Base-by-base conservation (phyloP, 2,888 invertebrate species). In the Sepioteuthis lessoniana region DNA sequence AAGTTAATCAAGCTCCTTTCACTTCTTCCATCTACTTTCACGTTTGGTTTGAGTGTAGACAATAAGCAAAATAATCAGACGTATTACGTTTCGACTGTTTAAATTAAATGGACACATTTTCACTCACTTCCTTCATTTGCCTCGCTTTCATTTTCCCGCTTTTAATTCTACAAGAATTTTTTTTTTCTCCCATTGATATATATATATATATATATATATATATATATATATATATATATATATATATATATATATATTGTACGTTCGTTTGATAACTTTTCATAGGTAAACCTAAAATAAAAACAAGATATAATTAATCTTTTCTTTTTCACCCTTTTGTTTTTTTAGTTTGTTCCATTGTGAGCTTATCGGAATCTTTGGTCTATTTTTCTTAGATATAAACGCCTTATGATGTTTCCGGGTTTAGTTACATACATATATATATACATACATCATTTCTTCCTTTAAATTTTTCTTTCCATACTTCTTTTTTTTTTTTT, bases 1-100 rank as follows among this genome's bases (percentile, higher is more conserved):
- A 76, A 76, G 76, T n/a, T n/a, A 76, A 76, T 76, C 76, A 76
- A n/a, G n/a, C 76, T n/a, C 76, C n/a, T 76, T n/a, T 76, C 76
- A 76, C n/a, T 76, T n/a, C n/a, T 35, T 2, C 76, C n/a, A 76
- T n/a, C n/a, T 76, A 76, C 76, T 76, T 16, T n/a, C n/a, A n/a
- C 76, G 10, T 76, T 35, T 60, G 8, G 2, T 28, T 31, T 76
- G 55, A 55, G 7, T 5, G 55, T 76, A 76, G n/a, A 76, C 76
- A 76, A 76, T n/a, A 35, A 13, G 2, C 0, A 0, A 16, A 16
- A 76, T 76, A n/a, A 76, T 76, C n/a, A n/a, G n/a, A n/a, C n/a
- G n/a, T 76, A 76, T 35, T 76, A n/a, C 16, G 16, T 16, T 76
- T 16, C n/a, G n/a, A n/a, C 76, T 76, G 76, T 76, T 76, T 76